phyloP scores from a whole-genome alignment of 2,888 invertebrate genomes.

The Stenoptilia bipunctidactyla region DNA sequence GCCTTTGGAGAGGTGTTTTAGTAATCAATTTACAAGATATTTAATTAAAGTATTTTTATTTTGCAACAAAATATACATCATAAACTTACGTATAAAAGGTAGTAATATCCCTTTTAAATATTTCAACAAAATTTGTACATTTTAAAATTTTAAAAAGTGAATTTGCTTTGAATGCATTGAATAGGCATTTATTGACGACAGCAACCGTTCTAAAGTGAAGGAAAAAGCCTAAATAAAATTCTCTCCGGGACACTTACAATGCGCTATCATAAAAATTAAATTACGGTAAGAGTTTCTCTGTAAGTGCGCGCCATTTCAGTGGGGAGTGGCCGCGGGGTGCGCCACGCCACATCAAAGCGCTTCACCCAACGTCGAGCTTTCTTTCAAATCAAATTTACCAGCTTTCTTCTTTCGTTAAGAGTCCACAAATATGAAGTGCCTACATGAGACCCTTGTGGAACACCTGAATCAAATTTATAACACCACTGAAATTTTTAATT shows the following conservation, averaged over 20 bases:
- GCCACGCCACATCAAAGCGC: slow-evolving; percentile 59
- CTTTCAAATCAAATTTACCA: slow-evolving; percentile 62
- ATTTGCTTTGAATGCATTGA: not conserved
- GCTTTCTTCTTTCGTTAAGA: slow-evolving; percentile 49
- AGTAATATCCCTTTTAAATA: no score
- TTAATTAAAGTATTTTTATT: no score
- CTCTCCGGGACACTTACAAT: slow-evolving; percentile 55
- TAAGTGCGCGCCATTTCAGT: slow-evolving; percentile 62
- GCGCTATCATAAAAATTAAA: slow-evolving; percentile 69
- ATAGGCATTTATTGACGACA: slow-evolving; percentile 14
- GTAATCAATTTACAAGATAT: no score
- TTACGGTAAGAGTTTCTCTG: slow-evolving; percentile 60
- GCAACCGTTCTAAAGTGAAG: slow-evolving; percentile 27
- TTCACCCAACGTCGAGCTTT: slow-evolving; percentile 42
- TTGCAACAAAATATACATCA: no score
- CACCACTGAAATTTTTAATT: slow-evolving; percentile 11
- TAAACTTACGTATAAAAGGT: no score
- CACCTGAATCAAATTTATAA: slow-evolving; percentile 17
- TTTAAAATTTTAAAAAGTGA: not conserved
- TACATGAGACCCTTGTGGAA: slow-evolving; percentile 19
- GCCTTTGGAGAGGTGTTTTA: no score
- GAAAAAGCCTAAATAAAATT: slow-evolving; percentile 46
- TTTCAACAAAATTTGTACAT: not conserved
- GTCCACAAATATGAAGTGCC: not conserved
- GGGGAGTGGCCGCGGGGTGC: slow-evolving; percentile 28